Conservation (phyloP, 2,113 vertebrate genomes). For the Nothoprocta pentlandii region DNA sequence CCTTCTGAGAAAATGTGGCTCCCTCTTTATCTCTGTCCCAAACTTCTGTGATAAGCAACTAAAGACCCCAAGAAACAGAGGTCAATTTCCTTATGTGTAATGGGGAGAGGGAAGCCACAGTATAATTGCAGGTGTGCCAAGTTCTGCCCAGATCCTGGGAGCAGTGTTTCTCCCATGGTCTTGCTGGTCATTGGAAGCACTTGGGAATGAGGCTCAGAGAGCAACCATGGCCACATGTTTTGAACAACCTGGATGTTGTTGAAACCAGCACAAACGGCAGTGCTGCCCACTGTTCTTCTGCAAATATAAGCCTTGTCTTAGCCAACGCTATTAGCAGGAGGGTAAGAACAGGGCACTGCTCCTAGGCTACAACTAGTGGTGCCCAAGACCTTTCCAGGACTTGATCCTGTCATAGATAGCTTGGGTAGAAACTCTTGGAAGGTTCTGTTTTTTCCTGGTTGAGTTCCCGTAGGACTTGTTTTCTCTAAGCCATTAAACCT, state of each 20-base stretch:
- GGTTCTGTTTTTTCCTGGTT: not conserved
- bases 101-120: not conserved
- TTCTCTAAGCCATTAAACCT: constrained; percentile 4
- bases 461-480: not conserved
- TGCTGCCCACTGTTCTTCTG: not conserved
- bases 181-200: not conserved
- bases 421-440: not conserved
- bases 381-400: not conserved
- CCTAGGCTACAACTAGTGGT: not conserved
- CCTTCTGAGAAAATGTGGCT: not conserved
- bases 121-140: not conserved
- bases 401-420: not conserved
- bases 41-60: not conserved
- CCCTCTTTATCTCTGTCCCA: not conserved
- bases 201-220: not conserved
- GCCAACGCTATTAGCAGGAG: not conserved
- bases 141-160: rapidly evolving
- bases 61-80: not conserved
- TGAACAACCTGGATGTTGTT: not conserved
- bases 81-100: not conserved
- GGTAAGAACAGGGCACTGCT: not conserved
- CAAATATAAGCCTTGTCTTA: not conserved
- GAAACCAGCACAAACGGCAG: not conserved
- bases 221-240: not conserved
- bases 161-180: not conserved